These are phyloP conservation scores for Plagiodera versicolora DNA, from an alignment of 2,888 invertebrate genomes.

Conservation along the genomic window DNA sequence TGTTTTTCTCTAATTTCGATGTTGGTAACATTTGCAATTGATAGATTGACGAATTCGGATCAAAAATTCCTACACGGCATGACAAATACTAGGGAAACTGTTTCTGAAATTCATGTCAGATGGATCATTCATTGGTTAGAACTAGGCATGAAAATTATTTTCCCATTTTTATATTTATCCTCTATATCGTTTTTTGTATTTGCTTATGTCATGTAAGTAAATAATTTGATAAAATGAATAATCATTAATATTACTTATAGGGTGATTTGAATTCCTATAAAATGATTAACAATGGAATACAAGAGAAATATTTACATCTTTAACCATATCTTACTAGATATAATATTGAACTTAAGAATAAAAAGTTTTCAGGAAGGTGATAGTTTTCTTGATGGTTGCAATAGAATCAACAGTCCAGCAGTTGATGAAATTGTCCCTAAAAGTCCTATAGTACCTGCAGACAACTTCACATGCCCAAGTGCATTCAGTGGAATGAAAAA, in stretches of 20 bases:
- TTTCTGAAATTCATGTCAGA: conserved; percentile 16
- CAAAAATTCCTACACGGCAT: conserved; percentile 20
- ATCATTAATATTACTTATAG: too few species aligned
- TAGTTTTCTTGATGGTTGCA: conserved; percentile 79
- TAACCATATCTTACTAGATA: not conserved
- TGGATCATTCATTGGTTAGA: conserved; percentile 22
- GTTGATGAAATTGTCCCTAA: conserved; percentile 80
- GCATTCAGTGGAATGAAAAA: conserved; percentile 83
- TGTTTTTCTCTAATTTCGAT: conserved; percentile 33
- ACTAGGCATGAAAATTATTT: conserved; percentile 25
- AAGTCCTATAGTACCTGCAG: conserved; percentile 76
- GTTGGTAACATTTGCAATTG: conserved; percentile 33
- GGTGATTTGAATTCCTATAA: not conserved
- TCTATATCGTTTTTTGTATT: conserved; percentile 19
- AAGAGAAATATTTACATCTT: not conserved
- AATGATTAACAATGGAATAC: not conserved
- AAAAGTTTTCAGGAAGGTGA: conserved; percentile 56
- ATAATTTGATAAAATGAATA: not conserved
- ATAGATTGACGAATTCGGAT: conserved; percentile 21
- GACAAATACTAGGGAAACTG: conserved; percentile 1
- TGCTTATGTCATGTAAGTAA: conserved; percentile 4
- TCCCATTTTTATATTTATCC: conserved; percentile 34
- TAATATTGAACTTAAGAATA: not conserved
- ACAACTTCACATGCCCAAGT: conserved; percentile 75
- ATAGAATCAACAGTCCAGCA: conserved; percentile 74